Percentiles rank a stretch among this genome's conserved stretches.
phyloP scores from a whole-genome alignment of 2,888 invertebrate species.

The Andrena fulva region DNA sequence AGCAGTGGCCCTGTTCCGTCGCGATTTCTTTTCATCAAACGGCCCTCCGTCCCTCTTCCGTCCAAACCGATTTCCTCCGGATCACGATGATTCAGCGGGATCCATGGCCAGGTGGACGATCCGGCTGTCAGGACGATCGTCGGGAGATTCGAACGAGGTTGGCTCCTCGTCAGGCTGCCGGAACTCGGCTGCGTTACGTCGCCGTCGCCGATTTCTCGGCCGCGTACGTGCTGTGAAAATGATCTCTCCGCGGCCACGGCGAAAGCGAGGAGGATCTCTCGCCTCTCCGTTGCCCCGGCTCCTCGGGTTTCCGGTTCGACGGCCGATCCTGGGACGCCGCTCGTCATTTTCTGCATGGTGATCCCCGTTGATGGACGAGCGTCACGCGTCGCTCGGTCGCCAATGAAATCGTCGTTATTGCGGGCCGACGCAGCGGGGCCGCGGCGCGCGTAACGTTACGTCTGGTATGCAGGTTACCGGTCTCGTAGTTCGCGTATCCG shows the following conservation, averaged over 20 bases:
- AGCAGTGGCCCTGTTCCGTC: slow-evolving; percentile 32
- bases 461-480: slow-evolving; percentile 66
- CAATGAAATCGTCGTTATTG: slow-evolving; percentile 50
- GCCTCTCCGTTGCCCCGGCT: slow-evolving; percentile 14
- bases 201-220: slow-evolving; percentile 76
- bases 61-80: neutral
- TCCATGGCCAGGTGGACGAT: no score
- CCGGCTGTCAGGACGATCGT: no score
- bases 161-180: slow-evolving; percentile 50
- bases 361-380: slow-evolving; percentile 24
- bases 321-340: slow-evolving; percentile 6
- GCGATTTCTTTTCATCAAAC: slow-evolving; percentile 13
- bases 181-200: slow-evolving; percentile 60
- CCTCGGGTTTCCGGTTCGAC: slow-evolving; percentile 47
- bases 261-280: slow-evolving; percentile 77
- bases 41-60: neutral
- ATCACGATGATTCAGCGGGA: slow-evolving; percentile 7
- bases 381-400: slow-evolving; percentile 53
- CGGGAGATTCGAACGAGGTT: neutral
- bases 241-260: slow-evolving; percentile 73
- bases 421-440: slow-evolving; percentile 1
- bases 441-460: slow-evolving; percentile 26
- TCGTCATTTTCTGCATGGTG: slow-evolving; percentile 51
- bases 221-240: slow-evolving; percentile 73
- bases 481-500: slow-evolving; percentile 58